Conservation (phyloP, 2,888 invertebrate species). For the Stenchaetothrips biformis region DNA sequence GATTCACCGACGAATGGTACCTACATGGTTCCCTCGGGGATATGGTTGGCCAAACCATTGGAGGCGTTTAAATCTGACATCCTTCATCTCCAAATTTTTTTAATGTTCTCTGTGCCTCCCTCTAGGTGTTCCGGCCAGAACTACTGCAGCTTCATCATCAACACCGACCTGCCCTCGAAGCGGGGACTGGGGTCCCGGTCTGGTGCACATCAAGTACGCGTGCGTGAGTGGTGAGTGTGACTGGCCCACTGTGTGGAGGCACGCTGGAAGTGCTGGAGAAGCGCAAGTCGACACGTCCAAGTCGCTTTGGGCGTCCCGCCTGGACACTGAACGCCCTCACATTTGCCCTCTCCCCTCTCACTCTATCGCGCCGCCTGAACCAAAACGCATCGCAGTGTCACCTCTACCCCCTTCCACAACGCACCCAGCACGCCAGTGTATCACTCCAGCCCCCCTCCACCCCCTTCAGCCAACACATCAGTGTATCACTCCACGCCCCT, state of each 20-base stretch:
- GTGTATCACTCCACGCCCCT: neutral
- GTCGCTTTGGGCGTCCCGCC: too few species aligned
- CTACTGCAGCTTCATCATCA: constrained; percentile 65
- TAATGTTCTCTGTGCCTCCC: constrained; percentile 44
- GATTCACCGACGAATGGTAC: too few species aligned
- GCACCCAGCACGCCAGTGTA: neutral
- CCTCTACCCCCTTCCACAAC: neutral
- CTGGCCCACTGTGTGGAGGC: too few species aligned
- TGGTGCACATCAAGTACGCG: constrained; percentile 64
- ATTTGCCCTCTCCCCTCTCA: too few species aligned
- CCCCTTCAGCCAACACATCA: neutral
- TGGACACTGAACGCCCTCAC: too few species aligned
- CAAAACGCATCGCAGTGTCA: constrained; percentile 33
- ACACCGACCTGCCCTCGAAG: constrained; percentile 61
- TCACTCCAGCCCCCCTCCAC: neutral
- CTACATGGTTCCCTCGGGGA: too few species aligned
- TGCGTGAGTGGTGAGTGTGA: constrained; percentile 63
- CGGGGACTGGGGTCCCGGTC: constrained; percentile 59
- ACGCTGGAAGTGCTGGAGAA: too few species aligned
- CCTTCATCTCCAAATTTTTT: neutral
- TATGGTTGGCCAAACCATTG: too few species aligned
- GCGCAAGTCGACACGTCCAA: neutral
- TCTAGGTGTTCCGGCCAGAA: constrained; percentile 73
- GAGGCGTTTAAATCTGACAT: too few species aligned
- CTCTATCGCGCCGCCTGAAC: neutral